These are phyloP conservation scores for Pica pica DNA, from an alignment of 2,113 vertebrate species.

Conservation along the genomic window DNA sequence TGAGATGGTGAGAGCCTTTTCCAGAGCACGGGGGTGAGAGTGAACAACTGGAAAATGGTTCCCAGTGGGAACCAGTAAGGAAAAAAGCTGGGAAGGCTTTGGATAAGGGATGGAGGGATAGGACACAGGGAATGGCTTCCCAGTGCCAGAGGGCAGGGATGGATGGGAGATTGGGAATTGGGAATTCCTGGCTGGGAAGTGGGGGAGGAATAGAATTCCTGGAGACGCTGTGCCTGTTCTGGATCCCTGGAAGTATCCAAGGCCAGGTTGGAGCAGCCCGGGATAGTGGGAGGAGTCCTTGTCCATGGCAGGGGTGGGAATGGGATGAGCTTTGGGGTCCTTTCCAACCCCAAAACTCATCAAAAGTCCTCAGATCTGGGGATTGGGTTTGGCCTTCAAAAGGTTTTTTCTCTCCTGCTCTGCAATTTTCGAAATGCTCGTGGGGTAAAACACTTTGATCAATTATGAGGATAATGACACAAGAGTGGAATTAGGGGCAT, in stretches of 20 bases:
- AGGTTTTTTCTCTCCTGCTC: not conserved
- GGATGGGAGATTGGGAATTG: not conserved
- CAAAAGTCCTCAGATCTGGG: not conserved
- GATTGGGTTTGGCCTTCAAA: not conserved
- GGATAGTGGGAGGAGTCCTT: not conserved
- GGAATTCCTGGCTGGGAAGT: not conserved
- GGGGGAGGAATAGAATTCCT: not conserved
- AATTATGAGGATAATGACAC: slow-evolving; percentile 49
- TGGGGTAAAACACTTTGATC: slow-evolving; percentile 60
- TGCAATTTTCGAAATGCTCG: slow-evolving; percentile 15
- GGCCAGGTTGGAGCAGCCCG: not conserved
- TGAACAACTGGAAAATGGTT: rapidly evolving
- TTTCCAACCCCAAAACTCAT: not conserved
- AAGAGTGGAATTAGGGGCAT: slow-evolving; percentile 61
- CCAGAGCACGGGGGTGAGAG: rapidly evolving
- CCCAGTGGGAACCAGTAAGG: not conserved
- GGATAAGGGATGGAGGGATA: not conserved
- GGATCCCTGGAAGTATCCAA: not conserved
- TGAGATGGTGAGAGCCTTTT: not conserved
- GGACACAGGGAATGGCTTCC: not conserved
- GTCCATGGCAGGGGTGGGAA: not conserved
- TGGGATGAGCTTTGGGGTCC: not conserved
- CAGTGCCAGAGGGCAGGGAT: not conserved
- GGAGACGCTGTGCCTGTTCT: not conserved
- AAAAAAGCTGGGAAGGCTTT: not conserved